These are phyloP conservation scores for Thereva nobilitata DNA, from an alignment of 2,888 invertebrate species.

Conservation along the genomic window DNA sequence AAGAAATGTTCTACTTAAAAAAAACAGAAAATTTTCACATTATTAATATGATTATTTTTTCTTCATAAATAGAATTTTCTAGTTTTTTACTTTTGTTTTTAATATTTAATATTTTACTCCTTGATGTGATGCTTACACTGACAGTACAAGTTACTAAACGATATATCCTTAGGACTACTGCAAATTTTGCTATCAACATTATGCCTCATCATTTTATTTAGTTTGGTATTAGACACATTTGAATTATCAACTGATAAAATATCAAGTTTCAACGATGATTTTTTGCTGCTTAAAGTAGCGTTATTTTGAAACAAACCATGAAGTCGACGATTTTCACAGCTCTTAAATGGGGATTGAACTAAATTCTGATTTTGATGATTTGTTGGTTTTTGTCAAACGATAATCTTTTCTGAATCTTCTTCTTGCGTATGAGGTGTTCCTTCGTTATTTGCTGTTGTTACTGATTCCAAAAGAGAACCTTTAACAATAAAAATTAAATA, in stretches of 20 bases:
- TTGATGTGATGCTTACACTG: slow-evolving; percentile 41
- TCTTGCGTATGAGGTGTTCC: slow-evolving; percentile 46
- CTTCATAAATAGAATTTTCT: too few relatives aligned
- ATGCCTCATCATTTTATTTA: slow-evolving; percentile 27
- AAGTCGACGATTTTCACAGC: slow-evolving; percentile 37
- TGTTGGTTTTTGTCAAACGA: slow-evolving; percentile 54
- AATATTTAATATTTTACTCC: slow-evolving; percentile 5
- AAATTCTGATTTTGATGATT: slow-evolving; percentile 27
- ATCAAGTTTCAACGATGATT: background rate
- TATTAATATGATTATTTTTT: too few relatives aligned
- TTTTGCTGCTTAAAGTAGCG: slow-evolving; percentile 29
- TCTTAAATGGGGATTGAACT: slow-evolving; percentile 22
- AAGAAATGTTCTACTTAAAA: too few relatives aligned
- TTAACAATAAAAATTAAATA: slow-evolving; percentile 7
- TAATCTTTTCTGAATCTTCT: slow-evolving; percentile 47
- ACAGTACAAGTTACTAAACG: slow-evolving; percentile 41
- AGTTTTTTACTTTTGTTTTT: background rate
- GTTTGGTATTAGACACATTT: slow-evolving; percentile 24
- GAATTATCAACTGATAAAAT: slow-evolving; percentile 6
- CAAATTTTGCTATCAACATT: slow-evolving; percentile 20
- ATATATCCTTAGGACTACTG: slow-evolving; percentile 33
- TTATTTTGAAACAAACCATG: slow-evolving; percentile 23
- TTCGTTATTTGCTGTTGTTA: slow-evolving; percentile 48
- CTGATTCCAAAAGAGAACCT: slow-evolving; percentile 54
- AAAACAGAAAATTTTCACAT: too few relatives aligned